Percentiles rank a stretch among this genome's conserved stretches.
These are phyloP conservation scores for Jaculus jaculus DNA, from an alignment of 2,113 vertebrate genomes.

Conservation along the genomic window DNA sequence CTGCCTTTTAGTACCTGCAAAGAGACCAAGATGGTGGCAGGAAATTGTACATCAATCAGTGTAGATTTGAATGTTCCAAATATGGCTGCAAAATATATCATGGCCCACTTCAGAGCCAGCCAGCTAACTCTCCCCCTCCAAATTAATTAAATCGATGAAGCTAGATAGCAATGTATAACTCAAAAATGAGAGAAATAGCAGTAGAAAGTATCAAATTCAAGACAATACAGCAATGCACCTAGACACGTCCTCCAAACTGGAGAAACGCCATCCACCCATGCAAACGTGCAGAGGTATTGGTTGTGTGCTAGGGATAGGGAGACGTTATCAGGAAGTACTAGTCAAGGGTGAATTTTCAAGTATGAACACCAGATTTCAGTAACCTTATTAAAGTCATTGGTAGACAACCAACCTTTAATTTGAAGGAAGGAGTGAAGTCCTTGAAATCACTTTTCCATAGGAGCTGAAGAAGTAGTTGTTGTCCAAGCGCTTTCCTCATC, in stretches of 20 bases:
- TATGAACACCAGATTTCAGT: background rate
- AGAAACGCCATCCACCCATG: background rate
- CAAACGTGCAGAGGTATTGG: background rate
- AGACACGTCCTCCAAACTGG: background rate
- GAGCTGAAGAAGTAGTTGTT: background rate
- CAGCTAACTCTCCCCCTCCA: background rate
- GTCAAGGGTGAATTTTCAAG: background rate
- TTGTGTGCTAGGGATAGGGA: background rate
- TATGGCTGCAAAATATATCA: background rate
- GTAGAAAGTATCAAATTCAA: background rate
- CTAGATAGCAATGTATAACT: background rate
- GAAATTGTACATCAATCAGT: background rate
- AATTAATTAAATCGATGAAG: background rate
- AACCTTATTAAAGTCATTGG: background rate
- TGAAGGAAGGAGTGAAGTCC: constrained; percentile 29
- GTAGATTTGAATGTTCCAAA: background rate
- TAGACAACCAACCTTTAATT: constrained; percentile 26
- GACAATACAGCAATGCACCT: background rate
- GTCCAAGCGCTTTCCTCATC: background rate
- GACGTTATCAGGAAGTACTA: background rate
- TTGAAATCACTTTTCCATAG: background rate
- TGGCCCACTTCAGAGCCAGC: background rate
- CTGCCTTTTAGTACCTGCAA: background rate
- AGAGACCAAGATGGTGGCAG: background rate
- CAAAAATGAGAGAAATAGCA: background rate